Evolutionary conservation across 2,113 vertebrate species (phyloP), one percentile per base, ranked within the genome.

Genomic region (Otolemur garnettii): DNA sequence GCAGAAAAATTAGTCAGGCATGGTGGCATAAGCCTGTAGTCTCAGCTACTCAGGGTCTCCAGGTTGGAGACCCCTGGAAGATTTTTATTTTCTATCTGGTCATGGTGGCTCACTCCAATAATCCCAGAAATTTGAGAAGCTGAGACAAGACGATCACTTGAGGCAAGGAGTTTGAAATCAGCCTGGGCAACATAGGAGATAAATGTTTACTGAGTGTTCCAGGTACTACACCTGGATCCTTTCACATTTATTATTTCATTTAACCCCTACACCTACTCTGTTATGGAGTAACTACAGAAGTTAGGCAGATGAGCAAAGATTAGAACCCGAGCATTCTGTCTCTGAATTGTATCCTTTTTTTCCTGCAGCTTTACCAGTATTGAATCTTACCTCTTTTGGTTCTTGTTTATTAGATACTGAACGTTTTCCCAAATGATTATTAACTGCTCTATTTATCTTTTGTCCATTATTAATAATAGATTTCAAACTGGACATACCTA

Each of bases 401-500:
- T 96, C 26, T 14, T 96, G 0, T 72, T 79, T 90, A 82, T 62
- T 96, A 92, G n/a, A 85, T 33, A 89, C 22, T 86, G 33, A 60
- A 0, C 42, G 19, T 89, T 97, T 85, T 74, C 64, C 26, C 69
- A 91, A 79, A 53, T 83, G 64, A 86, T 75, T 79, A 18, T 78
- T 91, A 71, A 66, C 18, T 68, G 10, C 64, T 91, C 80, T 79
- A 45, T 90, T 64, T 95, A 68, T 60, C 33, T 95, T 93, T 97
- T 94, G 60, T 94, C 10, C 42, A 82, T 83, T 92, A 71, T 86
- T 81, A 77, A 59, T 80, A 74, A 55, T 79, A 79, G 24, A 38
- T 96, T 95, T 96, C 86, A 93, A 91, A 69, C 13, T 78, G 57
- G 82, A 93, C n/a, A 69, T 96, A 66, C 12, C 50, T 96, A 14